Evolutionary conservation across 2,113 vertebrate species (phyloP).

Genomic region (Rhadina sibilatrix): DNA sequence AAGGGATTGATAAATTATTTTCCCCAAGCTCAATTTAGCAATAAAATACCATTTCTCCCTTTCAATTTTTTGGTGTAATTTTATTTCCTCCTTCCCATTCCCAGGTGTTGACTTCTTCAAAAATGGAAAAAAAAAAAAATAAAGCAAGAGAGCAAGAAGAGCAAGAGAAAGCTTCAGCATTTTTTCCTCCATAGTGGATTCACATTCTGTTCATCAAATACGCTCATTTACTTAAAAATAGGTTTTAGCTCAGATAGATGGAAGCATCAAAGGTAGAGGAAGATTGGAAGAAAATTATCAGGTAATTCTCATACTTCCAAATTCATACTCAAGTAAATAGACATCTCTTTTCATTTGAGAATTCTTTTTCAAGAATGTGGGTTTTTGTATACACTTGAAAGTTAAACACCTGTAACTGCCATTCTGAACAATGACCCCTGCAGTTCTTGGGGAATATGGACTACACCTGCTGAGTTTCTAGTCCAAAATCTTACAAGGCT

Average conservation of each 20-base stretch:
- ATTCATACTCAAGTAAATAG: background rate
- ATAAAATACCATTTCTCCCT: background rate
- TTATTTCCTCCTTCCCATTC: background rate
- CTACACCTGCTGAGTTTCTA: background rate
- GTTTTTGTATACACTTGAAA: background rate
- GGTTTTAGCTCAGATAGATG: background rate
- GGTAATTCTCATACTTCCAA: background rate
- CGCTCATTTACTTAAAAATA: background rate
- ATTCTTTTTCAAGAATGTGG: background rate
- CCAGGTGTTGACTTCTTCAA: background rate
- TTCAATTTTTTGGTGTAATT: slow-evolving; percentile 12
- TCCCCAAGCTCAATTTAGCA: background rate
- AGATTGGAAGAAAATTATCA: background rate
- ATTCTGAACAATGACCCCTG: background rate
- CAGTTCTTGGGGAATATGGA: background rate
- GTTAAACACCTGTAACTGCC: background rate
- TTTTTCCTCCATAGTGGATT: background rate
- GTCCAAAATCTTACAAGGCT: background rate
- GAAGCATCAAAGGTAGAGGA: background rate
- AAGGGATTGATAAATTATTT: slow-evolving; percentile 4
- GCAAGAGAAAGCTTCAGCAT: background rate
- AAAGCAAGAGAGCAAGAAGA: background rate
- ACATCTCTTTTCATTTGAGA: background rate
- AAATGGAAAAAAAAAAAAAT: background rate
- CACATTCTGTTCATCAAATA: background rate